Evolutionary conservation across 2,113 vertebrate genomes (phyloP), one percentile per base, ranked within the genome.

Genomic region (Cisticola juncidis): DNA sequence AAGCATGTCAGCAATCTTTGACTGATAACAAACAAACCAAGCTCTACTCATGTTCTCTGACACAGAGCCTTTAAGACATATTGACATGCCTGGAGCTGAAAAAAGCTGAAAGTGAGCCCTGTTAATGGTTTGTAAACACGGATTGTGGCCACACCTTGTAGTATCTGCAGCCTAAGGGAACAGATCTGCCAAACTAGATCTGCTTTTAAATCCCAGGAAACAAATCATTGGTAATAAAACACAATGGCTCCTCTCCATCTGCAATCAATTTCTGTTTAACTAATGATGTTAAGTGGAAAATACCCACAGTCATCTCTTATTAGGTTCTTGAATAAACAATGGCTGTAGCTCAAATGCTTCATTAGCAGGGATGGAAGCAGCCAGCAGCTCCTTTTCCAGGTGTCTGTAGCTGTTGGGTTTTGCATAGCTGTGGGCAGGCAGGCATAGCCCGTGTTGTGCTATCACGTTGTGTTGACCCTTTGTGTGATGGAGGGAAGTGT

Each of bases 21-120:
- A 62, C 58, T 94, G 74, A 95, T 58, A 73, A 58, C 73, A 95
- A 92, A 93, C 76, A 90, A 96, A 92, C 93, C 60, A 47, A 94
- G 31, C 69, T 65, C 66, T 77, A 88, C 73, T 95, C 29, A 5
- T 26, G 69, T 91, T 94, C 58, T 71, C 81, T 90, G 78, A 50
- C 82, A 83, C 81, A 65, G 88, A 45, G 19, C 54, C 71, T 88
- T 87, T 94, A 91, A 86, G 71, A n/a, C 83, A 90, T 96, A 94
- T 72, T 97, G 97, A 96, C 65, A 50, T 73, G 90, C 80, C 86
- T 73, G 80, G 70, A 95, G 58, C 33, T 86, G 26, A 48, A 68
- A 56, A 95, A 91, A 85, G 53, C 74, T 50, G 38, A 83, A 5
- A 62, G 18, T 22, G 45, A 79, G 82, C 92, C 38, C 81, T 47